phyloP scores from a whole-genome alignment of 1,140 invertebrate species.

The Steinernema feltiae region DNA sequence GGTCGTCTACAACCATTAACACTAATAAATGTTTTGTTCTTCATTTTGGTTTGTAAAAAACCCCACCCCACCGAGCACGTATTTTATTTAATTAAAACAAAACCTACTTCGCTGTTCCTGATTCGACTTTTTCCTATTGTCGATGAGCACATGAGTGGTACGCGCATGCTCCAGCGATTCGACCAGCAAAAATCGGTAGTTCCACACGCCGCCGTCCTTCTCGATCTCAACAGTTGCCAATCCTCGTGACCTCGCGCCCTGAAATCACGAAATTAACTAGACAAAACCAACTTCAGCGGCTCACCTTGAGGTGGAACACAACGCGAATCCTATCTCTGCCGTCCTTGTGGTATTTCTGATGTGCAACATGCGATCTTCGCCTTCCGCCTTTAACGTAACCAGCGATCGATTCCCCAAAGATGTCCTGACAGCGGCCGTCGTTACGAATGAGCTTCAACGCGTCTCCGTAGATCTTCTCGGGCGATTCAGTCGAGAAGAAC shows the following conservation, averaged over 20 bases:
- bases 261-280: constrained; percentile 20
- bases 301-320: constrained; percentile 42
- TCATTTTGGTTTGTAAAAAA: too few species aligned
- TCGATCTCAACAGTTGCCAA: constrained; percentile 46
- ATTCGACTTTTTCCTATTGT: constrained; percentile 49
- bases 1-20: too few species aligned
- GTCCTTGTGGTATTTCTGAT: constrained; percentile 48
- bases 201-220: constrained; percentile 49
- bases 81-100: too few species aligned
- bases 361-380: constrained; percentile 45
- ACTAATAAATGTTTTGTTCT: too few species aligned
- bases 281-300: neutral
- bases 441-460: constrained; percentile 45
- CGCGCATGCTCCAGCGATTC: constrained; percentile 36
- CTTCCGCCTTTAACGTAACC: constrained; percentile 49
- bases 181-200: constrained; percentile 48
- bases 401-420: constrained; percentile 44
- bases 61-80: too few species aligned
- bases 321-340: constrained; percentile 49
- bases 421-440: constrained; percentile 46
- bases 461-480: constrained; percentile 47
- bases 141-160: constrained; percentile 44
- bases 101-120: too few species aligned
- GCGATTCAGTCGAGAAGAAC: constrained; percentile 49
- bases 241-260: constrained; percentile 40